These are phyloP conservation scores for Clytia hemisphaerica DNA, from an alignment of 30 jellyfish, hydroid and myxozoan species.

Conservation along the genomic window DNA sequence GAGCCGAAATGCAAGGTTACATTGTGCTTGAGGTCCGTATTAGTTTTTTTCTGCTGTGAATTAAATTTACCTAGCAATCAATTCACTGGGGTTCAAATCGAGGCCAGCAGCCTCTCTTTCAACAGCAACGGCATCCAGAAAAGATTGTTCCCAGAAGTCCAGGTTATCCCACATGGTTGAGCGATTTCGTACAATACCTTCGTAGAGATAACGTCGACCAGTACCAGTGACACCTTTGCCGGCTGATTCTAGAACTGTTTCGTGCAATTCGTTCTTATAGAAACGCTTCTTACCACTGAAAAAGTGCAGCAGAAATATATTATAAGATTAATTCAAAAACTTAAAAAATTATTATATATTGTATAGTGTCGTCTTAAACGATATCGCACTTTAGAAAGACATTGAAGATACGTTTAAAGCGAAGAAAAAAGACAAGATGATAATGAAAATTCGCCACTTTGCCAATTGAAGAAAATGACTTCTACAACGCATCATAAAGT, in stretches of 20 bases:
- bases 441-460: no score
- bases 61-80: slow-evolving; percentile 44
- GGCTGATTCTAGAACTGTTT: slow-evolving; percentile 60
- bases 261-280: slow-evolving; percentile 32
- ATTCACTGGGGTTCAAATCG: slow-evolving; percentile 72
- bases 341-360: no score
- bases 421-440: no score
- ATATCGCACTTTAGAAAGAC: no score
- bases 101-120: slow-evolving; percentile 90
- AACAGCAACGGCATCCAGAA: slow-evolving; percentile 81
- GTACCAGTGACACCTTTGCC: slow-evolving; percentile 90
- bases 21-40: background rate
- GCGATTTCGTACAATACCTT: slow-evolving; percentile 65
- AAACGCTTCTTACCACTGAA: slow-evolving; percentile 62
- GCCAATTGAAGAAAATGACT: no score
- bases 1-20: background rate
- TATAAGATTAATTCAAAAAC: background rate
- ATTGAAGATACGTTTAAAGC: no score
- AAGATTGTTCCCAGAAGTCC: slow-evolving; percentile 81
- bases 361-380: background rate
- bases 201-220: slow-evolving; percentile 81
- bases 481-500: no score
- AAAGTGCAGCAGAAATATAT: background rate
- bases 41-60: background rate
- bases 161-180: slow-evolving; percentile 74